phyloP scores from a whole-genome alignment of 2,113 vertebrate genomes.

The Thunnus maccoyii region DNA sequence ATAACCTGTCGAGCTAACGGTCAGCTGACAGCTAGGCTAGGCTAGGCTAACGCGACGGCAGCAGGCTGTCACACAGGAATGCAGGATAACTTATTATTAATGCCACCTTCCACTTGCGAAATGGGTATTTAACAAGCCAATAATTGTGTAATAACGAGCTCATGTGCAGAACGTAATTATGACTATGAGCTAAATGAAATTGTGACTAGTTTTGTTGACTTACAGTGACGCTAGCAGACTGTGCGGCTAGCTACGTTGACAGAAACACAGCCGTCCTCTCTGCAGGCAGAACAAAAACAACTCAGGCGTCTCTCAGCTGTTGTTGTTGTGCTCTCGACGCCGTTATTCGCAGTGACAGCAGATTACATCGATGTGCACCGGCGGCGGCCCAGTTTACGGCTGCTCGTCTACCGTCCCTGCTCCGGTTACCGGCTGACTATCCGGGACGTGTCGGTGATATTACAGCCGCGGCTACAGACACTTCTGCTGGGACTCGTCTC shows the following conservation, averaged over 20 bases:
- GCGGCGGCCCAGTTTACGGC: conserved; percentile 61
- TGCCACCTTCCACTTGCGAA: conserved; percentile 25
- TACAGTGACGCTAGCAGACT: conserved; percentile 77
- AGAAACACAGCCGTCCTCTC: conserved; percentile 75
- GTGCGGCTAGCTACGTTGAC: conserved; percentile 74
- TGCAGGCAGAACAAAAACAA: conserved; percentile 84
- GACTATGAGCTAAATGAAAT: conserved; percentile 20
- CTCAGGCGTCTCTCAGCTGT: conserved; percentile 77
- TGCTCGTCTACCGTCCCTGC: conserved; percentile 61
- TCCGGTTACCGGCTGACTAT: conserved; percentile 69
- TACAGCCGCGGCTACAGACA: conserved; percentile 60
- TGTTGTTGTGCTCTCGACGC: conserved; percentile 69
- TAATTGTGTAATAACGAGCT: conserved; percentile 53
- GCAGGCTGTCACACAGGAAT: conserved; percentile 63
- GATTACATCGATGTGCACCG: conserved; percentile 57
- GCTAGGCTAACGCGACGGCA: conserved; percentile 70
- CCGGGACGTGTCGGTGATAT: conserved; percentile 67
- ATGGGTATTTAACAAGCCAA: conserved; percentile 40
- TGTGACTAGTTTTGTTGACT: conserved; percentile 67
- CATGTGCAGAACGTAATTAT: conserved; percentile 45
- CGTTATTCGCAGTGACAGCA: conserved; percentile 82
- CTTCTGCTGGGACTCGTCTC: conserved; percentile 77
- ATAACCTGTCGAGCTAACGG: conserved; percentile 71
- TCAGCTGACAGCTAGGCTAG: conserved; percentile 78
- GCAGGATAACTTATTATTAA: conserved; percentile 46